Evolutionary conservation across 2,888 invertebrate species (phyloP).

Genomic region (Bibio marci): DNA sequence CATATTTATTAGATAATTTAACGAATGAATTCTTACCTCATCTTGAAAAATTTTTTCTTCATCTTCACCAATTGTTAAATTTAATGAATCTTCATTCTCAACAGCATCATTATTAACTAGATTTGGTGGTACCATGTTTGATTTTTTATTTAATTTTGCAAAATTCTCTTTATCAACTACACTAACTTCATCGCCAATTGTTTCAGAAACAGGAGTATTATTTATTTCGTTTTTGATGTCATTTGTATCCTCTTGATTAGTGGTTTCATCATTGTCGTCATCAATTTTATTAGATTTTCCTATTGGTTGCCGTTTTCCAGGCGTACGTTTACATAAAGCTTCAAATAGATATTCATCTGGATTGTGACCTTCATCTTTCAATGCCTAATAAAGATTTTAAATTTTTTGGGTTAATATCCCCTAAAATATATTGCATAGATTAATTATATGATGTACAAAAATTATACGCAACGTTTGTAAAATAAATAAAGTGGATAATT

Average conservation of each 20-base stretch:
- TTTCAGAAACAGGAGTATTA: no score
- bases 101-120: slow-evolving; percentile 19
- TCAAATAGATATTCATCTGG: slow-evolving; percentile 54
- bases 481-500: no score
- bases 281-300: slow-evolving; percentile 8
- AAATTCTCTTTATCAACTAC: slow-evolving; percentile 12
- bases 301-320: slow-evolving; percentile 12
- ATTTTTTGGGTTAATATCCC: no score
- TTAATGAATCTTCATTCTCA: slow-evolving; percentile 64
- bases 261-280: slow-evolving; percentile 23
- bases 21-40: no score
- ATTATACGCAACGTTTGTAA: no score
- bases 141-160: slow-evolving; percentile 1
- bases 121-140: no score
- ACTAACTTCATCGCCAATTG: slow-evolving; percentile 22
- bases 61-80: slow-evolving; percentile 65
- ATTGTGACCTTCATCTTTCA: slow-evolving; percentile 52
- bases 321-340: slow-evolving; percentile 30
- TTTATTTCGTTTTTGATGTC: slow-evolving; percentile 15
- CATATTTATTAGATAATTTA: no score
- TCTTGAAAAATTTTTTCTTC: slow-evolving; percentile 58
- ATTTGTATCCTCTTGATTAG: slow-evolving; percentile 24
- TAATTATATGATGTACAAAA: no score
- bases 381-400: slow-evolving; percentile 33
- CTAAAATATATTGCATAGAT: no score